A percentile compares a stretch with the other conserved stretches of the same genome.
These are phyloP conservation scores for Drosophila emarginata DNA, from an alignment of 2,888 invertebrate species.

Conservation along the genomic window DNA sequence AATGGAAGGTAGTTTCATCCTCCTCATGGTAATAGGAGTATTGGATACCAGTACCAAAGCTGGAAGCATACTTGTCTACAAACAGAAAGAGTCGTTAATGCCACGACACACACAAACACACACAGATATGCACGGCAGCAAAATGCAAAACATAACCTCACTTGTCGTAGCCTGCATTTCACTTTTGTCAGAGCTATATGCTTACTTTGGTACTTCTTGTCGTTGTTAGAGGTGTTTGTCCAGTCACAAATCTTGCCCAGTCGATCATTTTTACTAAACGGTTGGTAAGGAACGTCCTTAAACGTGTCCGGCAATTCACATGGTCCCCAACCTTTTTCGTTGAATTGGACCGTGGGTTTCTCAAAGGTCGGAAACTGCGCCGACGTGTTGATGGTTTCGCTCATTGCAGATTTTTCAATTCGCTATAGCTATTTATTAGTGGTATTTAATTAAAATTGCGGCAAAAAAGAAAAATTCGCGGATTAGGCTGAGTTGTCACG, in stretches of 20 bases:
- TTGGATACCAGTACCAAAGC: slow-evolving; percentile 96
- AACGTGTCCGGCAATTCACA: slow-evolving; percentile 92
- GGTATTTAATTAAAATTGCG: slow-evolving; percentile 19
- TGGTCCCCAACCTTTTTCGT: slow-evolving; percentile 96
- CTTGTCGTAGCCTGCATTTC: slow-evolving; percentile 31
- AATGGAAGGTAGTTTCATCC: slow-evolving; percentile 98
- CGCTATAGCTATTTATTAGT: slow-evolving; percentile 9
- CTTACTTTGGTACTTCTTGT: slow-evolving; percentile 93
- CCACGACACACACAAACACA: slow-evolving; percentile 69
- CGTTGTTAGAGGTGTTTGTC: slow-evolving; percentile 97
- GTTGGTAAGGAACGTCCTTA: slow-evolving; percentile 92
- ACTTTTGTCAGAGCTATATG: slow-evolving; percentile 13
- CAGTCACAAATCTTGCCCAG: slow-evolving; percentile 99
- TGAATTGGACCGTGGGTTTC: slow-evolving; percentile 81
- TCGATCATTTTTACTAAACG: slow-evolving; percentile 99
- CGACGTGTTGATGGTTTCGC: slow-evolving; percentile 78
- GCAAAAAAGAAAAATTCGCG: slow-evolving; percentile 16
- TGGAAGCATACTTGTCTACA: slow-evolving; percentile 92
- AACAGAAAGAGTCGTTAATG: slow-evolving; percentile 41
- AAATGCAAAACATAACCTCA: slow-evolving; percentile 71
- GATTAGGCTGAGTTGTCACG: slow-evolving; percentile 5
- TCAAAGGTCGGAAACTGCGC: slow-evolving; percentile 76
- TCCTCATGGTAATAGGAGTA: slow-evolving; percentile 99
- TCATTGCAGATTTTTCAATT: slow-evolving; percentile 58
- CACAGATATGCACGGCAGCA: slow-evolving; percentile 16